Evolutionary conservation across 2,113 vertebrate genomes (phyloP).

Genomic region (Tachycineta bicolor): DNA sequence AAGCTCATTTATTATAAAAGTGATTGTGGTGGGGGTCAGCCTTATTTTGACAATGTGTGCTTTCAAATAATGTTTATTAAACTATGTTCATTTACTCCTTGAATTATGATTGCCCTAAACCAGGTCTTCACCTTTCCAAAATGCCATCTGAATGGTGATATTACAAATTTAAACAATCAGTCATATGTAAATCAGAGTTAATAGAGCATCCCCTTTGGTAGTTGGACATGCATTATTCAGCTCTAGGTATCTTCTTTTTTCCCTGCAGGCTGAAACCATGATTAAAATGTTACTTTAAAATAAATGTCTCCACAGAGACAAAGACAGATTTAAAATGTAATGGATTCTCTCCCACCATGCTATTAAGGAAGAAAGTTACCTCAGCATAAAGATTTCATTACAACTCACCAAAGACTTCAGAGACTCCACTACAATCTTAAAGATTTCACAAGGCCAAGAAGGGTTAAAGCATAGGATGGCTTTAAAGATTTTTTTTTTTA

Average conservation of each 20-base stretch:
- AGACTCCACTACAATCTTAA: not conserved
- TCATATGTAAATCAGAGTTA: slow-evolving; percentile 62
- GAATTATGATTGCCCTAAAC: slow-evolving; percentile 1
- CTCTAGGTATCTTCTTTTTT: slow-evolving; percentile 40
- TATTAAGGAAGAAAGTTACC: slow-evolving; percentile 47
- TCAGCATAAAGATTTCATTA: slow-evolving; percentile 52
- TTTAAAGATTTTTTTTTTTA: not conserved
- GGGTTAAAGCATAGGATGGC: not conserved
- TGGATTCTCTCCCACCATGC: slow-evolving; percentile 18
- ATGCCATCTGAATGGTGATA: slow-evolving; percentile 1
- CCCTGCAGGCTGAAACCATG: slow-evolving; percentile 42
- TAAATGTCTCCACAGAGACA: slow-evolving; percentile 59
- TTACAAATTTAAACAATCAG: slow-evolving; percentile 51
- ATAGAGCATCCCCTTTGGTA: slow-evolving; percentile 49
- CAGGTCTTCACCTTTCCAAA: slow-evolving; percentile 20
- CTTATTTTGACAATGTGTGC: not conserved
- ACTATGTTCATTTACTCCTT: not conserved
- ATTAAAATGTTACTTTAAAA: slow-evolving; percentile 65
- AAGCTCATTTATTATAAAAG: not conserved
- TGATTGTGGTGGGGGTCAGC: not conserved
- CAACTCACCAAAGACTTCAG: not conserved
- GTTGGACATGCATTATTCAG: slow-evolving; percentile 54
- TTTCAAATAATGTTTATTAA: slow-evolving; percentile 32
- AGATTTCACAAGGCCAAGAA: not conserved
- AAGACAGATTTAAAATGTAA: slow-evolving; percentile 54